phyloP scores from a whole-genome alignment of 37 sponge, comb jelly and placozoan species.

The Agelas oroides region DNA sequence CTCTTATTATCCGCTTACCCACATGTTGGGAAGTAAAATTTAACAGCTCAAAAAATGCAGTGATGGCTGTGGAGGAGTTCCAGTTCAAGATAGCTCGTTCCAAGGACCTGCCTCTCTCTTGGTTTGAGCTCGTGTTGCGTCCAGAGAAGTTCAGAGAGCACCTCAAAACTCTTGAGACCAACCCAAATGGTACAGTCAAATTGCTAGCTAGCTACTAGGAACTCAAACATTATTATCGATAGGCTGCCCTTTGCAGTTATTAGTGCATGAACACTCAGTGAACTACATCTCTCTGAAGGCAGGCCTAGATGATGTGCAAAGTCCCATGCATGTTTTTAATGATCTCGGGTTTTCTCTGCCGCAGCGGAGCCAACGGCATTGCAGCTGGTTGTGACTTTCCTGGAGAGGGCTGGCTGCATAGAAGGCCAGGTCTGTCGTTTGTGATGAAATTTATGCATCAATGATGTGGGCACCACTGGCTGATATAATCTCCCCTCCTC shows the following conservation, averaged over 20 bases:
- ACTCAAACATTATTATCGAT: not conserved
- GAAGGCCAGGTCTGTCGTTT: conserved; percentile 43
- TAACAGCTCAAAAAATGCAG: no score
- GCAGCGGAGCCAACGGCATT: conserved; percentile 70
- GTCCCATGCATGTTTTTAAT: no score
- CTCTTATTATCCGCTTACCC: no score
- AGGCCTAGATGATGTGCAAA: no score
- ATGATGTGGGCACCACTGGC: not conserved
- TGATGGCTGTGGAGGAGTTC: conserved; percentile 27
- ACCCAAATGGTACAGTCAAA: conserved; percentile 65
- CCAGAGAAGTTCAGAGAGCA: conserved; percentile 72
- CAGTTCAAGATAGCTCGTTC: conserved; percentile 60
- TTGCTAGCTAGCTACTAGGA: not conserved
- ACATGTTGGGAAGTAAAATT: no score
- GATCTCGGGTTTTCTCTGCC: not conserved
- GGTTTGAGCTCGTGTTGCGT: conserved; percentile 76
- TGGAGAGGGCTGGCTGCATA: conserved; percentile 72
- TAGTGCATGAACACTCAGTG: not conserved
- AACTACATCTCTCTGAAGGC: not conserved
- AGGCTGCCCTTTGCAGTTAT: not conserved
- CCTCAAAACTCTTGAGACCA: conserved; percentile 37
- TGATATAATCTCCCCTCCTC: not conserved
- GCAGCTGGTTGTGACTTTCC: conserved; percentile 72
- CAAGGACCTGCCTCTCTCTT: conserved; percentile 73
- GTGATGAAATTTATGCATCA: not conserved